These are phyloP conservation scores for Lithodes maja DNA, from an alignment of 2,888 invertebrate species.

Conservation along the genomic window DNA sequence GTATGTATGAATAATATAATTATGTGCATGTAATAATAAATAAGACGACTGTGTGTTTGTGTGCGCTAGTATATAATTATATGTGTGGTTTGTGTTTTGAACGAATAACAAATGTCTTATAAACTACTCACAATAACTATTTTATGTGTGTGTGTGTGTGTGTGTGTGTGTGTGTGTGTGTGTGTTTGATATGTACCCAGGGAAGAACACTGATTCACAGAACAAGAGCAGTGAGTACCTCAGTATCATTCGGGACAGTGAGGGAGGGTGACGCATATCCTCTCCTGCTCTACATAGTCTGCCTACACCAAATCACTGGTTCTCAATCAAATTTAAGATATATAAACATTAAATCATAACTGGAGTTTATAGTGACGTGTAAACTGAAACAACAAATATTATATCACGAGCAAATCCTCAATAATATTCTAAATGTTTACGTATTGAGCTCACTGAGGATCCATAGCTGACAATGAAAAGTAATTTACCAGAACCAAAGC, in stretches of 20 bases:
- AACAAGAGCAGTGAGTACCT: not conserved
- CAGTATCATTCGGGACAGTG: not conserved
- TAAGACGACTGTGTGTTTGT: not conserved
- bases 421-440: no score
- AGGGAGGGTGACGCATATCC: not conserved
- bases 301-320: no score
- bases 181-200: not conserved
- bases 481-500: no score
- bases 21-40: not conserved
- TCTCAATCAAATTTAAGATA: no score
- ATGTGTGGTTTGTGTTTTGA: not conserved
- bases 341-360: no score
- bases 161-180: not conserved
- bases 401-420: no score
- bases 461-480: no score
- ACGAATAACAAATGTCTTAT: not conserved
- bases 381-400: no score
- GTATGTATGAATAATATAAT: not conserved
- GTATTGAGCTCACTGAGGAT: no score
- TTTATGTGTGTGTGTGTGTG: not conserved
- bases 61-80: not conserved
- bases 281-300: no score
- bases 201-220: not conserved
- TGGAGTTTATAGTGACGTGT: no score
- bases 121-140: not conserved